Conservation (phyloP, 2,888 invertebrate genomes). For the Desoria tigrina region DNA sequence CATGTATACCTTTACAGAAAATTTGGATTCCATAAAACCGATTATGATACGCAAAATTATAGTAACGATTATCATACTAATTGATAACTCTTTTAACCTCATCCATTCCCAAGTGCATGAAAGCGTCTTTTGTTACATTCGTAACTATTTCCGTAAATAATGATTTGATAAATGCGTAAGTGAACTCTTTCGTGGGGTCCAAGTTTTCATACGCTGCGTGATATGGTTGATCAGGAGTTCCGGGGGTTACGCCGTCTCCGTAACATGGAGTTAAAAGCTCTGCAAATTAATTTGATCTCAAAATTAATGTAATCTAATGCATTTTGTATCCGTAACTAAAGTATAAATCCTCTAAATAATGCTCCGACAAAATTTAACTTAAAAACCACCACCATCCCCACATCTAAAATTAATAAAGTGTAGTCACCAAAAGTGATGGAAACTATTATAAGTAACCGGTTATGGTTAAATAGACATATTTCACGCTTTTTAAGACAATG, state of each 20-base stretch:
- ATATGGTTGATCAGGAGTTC: conserved; percentile 54
- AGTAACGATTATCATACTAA: too few relatives aligned
- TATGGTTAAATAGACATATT: too few relatives aligned
- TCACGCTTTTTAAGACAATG: too few relatives aligned
- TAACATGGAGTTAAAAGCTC: conserved; percentile 76
- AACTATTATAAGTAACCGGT: too few relatives aligned
- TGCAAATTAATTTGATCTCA: conserved; percentile 56
- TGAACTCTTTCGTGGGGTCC: conserved; percentile 69
- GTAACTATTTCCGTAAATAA: conserved; percentile 69
- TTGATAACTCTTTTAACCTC: conserved; percentile 10
- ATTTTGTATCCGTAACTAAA: too few relatives aligned
- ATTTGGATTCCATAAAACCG: not conserved
- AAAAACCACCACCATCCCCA: too few relatives aligned
- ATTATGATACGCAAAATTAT: not conserved
- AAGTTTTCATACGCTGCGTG: conserved; percentile 73
- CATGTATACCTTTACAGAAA: conserved; percentile 32
- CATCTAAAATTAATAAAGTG: too few relatives aligned
- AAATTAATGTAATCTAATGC: conserved; percentile 7
- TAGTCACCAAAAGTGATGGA: too few relatives aligned
- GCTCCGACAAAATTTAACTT: too few relatives aligned
- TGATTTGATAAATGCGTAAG: conserved; percentile 68
- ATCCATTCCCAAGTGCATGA: conserved; percentile 80
- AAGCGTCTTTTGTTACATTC: conserved; percentile 73
- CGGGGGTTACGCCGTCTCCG: conserved; percentile 57
- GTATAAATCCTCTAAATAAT: too few relatives aligned